Conservation (phyloP, 2,797 vertebrate genomes). For the Gymnoscopelus microlampas region DNA sequence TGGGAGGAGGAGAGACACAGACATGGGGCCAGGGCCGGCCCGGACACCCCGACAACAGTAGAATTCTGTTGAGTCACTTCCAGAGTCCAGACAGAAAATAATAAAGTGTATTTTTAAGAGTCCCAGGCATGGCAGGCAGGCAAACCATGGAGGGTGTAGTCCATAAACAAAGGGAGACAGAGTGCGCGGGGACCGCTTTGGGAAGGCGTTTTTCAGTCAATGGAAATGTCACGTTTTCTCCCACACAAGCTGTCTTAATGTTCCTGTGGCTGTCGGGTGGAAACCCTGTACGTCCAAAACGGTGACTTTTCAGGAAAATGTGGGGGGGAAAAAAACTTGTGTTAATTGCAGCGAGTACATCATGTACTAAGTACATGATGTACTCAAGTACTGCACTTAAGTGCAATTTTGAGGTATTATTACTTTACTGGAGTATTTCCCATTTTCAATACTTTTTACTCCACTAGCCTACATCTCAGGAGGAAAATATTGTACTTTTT, state of each 20-base stretch:
- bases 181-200: slow-evolving; percentile 33
- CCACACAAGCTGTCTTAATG: slow-evolving; percentile 9
- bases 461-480: too few species aligned
- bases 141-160: slow-evolving; percentile 59
- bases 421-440: too few species aligned
- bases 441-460: too few species aligned
- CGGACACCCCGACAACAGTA: slow-evolving; percentile 6
- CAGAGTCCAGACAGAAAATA: slow-evolving; percentile 66
- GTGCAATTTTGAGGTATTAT: too few species aligned
- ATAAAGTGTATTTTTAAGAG: slow-evolving; percentile 66
- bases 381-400: too few species aligned
- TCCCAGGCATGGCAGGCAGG: slow-evolving; percentile 23
- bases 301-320: too few species aligned
- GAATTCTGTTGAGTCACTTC: slow-evolving; percentile 66
- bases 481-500: too few species aligned
- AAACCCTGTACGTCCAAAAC: too few species aligned
- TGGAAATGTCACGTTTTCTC: slow-evolving; percentile 57
- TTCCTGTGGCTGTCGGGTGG: neutral
- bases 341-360: too few species aligned
- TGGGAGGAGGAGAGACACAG: slow-evolving; percentile 37
- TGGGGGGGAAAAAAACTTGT: too few species aligned
- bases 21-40: neutral
- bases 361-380: too few species aligned
- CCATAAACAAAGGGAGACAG: slow-evolving; percentile 65
- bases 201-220: slow-evolving; percentile 49